Base-by-base conservation (phyloP, 92 coral and sea anemone genomes). In the Porites rus region DNA sequence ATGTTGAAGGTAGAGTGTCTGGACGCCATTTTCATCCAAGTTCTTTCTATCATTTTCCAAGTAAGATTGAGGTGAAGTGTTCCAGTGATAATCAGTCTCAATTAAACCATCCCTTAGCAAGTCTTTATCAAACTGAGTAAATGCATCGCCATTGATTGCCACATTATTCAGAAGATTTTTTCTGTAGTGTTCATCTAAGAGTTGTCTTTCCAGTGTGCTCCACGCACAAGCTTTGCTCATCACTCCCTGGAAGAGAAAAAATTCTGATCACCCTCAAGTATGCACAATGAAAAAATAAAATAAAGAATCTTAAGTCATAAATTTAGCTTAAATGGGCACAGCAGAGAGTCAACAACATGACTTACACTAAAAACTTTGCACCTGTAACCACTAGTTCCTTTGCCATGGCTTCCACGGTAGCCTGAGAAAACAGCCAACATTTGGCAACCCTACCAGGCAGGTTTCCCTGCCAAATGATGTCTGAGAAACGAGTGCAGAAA, bases 151-250 rank as follows among this genome's bases (percentile, higher is more conserved):
- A 66, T 52, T 83, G 70, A 73, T 43, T 11, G 87, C 51, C 56
- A 94, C 82, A 12, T 76, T 74, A 77, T 93, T 77, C 65, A 87
- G 74, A 5, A 97, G 87, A 51, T 88, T 71, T 51, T 93, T 96
- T 70, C 93, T 80, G 85, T 95, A 97, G 19, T 63, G 82, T 56
- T 83, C 88, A 78, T 90, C 83, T 64, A 83, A 78, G 13, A 97
- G 96, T 78, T 97, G 97, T 10, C 93, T 63, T 67, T 95, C 95
- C 69, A 97, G 84, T 25, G 90, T 86, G 59, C 82, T 72, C 99
- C 99, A 97, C 19, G 98, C 91, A 74, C 95, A 91, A 68, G 98
- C 93, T 61, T 88, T 86, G 63, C 93, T 97, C 96, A 97, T 86
- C 3, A 97, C 99, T 31, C 99, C 99, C 99, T 97, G 77, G 10